Base-by-base conservation (phyloP, 2,888 invertebrate species). In the Slavum lentiscoides region DNA sequence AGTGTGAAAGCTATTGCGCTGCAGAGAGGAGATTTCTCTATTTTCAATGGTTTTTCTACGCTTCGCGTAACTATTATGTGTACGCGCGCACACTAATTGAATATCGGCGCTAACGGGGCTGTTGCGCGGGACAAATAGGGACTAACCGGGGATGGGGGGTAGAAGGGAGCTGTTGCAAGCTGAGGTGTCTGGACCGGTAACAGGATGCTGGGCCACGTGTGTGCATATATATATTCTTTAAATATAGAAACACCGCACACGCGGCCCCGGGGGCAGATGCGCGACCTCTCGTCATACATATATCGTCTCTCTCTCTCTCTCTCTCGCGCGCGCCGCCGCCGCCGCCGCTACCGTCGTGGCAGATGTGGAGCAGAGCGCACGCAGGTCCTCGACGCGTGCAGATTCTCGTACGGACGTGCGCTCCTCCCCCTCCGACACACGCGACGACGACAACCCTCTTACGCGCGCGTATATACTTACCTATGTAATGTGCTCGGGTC, bases 121-220 rank as follows among this genome's bases (percentile, higher is more conserved):
- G 53, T 70, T 64, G 53, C 67, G 39, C 67, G 39, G 70, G 77
- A 70, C 77, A 70, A 80, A 80, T 70, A 64, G 64, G 70, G 62
- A 70, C 53, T 19, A 23, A n/a, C 21, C 9, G 8, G 30, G n/a
- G n/a, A n/a, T 30, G 30, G 30, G 30, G 1, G 30, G 30, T n/a
- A n/a, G n/a, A n/a, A n/a, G 30, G 43, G 19, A 17, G 15, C 53
- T 53, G 53, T 55, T 55, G 55, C 58, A 59, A 59, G 61, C 69
- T 59, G 64, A 80, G 77, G 77, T 80, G 77, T 80, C 77, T 77
- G 69, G 69, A 55, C 70, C 70, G 62, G 77, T 70, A 80, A 80
- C 77, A 80, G 77, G 77, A 80, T 80, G 77, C 77, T 80, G 77
- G 55, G 70, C 64, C 77, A 80, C 77, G 77, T 80, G 77, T 70